A percentile compares a stretch with the other conserved stretches of the same genome.
These are phyloP conservation scores for Caenorhabditis brenneri DNA, from an alignment of 1,140 invertebrate species.

Conservation along the genomic window DNA sequence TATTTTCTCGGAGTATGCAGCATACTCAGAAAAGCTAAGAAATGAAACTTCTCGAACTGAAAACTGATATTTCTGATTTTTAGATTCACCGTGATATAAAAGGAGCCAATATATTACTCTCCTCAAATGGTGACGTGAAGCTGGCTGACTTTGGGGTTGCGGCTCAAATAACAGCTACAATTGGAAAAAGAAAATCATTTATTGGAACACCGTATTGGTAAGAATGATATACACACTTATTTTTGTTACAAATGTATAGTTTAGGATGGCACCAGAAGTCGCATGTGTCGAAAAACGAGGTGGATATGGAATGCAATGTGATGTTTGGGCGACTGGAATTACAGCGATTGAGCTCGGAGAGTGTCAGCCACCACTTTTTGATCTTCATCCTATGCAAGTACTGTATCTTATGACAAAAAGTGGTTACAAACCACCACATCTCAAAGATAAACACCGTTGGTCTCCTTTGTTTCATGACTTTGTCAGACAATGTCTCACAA, in stretches of 20 bases:
- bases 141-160: slow-evolving; percentile 99
- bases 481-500: slow-evolving; percentile 94
- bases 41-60: too few relatives aligned
- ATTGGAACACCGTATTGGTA: slow-evolving; percentile 99
- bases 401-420: slow-evolving; percentile 98
- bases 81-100: slow-evolving; percentile 71
- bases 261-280: slow-evolving; percentile 82
- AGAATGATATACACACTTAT: too few relatives aligned
- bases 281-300: slow-evolving; percentile 97
- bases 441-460: slow-evolving; percentile 96
- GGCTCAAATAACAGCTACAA: slow-evolving; percentile 97
- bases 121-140: slow-evolving; percentile 94
- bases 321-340: slow-evolving; percentile 99
- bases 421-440: slow-evolving; percentile 92
- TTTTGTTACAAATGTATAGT: too few relatives aligned
- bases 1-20: too few relatives aligned
- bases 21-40: too few relatives aligned
- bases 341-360: slow-evolving; percentile 98
- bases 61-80: not conserved
- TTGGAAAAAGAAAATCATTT: slow-evolving; percentile 97
- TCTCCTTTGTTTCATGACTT: slow-evolving; percentile 93
- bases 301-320: slow-evolving; percentile 97
- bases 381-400: slow-evolving; percentile 87
- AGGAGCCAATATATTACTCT: slow-evolving; percentile 96
- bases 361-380: slow-evolving; percentile 98